These are phyloP conservation scores for Drosophila serrata DNA, from an alignment of 1,140 invertebrate genomes.

Conservation along the genomic window DNA sequence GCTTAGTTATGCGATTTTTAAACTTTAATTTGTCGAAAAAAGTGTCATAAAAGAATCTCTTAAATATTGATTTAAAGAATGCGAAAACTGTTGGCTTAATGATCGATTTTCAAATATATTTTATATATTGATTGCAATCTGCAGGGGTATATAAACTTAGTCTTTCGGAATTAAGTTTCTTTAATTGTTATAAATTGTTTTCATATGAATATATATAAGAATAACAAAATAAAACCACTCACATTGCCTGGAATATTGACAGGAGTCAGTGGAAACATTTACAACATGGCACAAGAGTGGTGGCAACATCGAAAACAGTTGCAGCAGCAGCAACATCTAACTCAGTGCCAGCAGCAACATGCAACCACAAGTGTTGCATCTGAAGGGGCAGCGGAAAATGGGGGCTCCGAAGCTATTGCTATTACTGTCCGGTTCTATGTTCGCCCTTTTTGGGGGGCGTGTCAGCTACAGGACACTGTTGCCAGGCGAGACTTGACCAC, in stretches of 20 bases:
- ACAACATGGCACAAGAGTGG: neutral
- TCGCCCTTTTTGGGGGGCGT: slow-evolving; percentile 34
- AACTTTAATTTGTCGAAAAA: too few species aligned
- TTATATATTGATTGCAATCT: too few species aligned
- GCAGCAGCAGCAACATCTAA: slow-evolving; percentile 29
- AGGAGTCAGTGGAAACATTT: neutral
- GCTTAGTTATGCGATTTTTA: too few species aligned
- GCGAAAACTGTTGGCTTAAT: too few species aligned
- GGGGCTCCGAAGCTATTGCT: neutral
- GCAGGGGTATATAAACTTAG: too few species aligned
- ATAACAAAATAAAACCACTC: neutral
- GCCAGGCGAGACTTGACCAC: slow-evolving; percentile 11
- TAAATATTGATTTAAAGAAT: too few species aligned
- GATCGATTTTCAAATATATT: too few species aligned
- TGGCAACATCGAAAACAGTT: slow-evolving; percentile 23
- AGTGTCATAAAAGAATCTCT: too few species aligned
- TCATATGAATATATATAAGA: too few species aligned
- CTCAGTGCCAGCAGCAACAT: slow-evolving; percentile 30
- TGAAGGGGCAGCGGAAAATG: neutral
- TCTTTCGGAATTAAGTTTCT: too few species aligned
- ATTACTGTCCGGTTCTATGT: slow-evolving; percentile 2
- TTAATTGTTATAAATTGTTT: too few species aligned
- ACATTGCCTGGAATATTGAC: neutral
- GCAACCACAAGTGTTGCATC: slow-evolving; percentile 23
- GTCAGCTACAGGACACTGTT: slow-evolving; percentile 43